Percentiles rank a stretch among this genome's conserved stretches.
Conservation (phyloP, 2,113 vertebrate species). For the Pelecanus crispus region DNA sequence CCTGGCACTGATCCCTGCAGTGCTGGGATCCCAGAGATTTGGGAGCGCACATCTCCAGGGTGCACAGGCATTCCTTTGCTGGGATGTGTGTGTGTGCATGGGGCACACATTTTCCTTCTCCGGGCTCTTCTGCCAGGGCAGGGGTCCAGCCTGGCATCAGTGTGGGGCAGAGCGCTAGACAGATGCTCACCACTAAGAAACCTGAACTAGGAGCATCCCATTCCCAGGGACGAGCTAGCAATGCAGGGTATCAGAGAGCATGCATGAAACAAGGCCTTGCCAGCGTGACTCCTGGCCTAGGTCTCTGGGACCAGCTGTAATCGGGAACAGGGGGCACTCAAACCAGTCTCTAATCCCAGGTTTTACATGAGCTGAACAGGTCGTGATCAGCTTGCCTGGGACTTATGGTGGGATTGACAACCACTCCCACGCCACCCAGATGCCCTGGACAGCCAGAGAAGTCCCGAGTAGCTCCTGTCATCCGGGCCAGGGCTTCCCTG, state of each 20-base stretch:
- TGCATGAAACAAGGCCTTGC: neutral
- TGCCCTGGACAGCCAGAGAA: neutral
- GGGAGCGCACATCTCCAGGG: neutral
- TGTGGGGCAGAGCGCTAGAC: neutral
- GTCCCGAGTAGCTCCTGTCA: neutral
- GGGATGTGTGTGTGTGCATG: neutral
- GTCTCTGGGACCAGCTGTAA: conserved; percentile 3
- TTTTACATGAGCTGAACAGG: conserved; percentile 27
- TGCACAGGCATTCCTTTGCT: neutral
- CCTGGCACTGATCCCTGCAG: neutral
- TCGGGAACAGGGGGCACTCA: neutral
- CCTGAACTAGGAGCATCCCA: neutral
- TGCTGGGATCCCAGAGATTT: neutral
- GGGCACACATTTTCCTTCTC: neutral
- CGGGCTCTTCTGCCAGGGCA: neutral
- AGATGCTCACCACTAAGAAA: neutral
- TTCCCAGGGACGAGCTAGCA: neutral
- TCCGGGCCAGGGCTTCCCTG: neutral
- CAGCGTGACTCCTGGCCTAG: neutral
- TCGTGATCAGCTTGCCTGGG: neutral
- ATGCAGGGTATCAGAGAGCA: neutral
- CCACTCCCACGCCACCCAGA: accelerated
- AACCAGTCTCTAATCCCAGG: conserved; percentile 13
- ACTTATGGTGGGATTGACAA: neutral
- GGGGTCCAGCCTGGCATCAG: neutral